phyloP scores from a whole-genome alignment of 2,113 vertebrate species.

The Rhegmatorhina hoffmannsi region DNA sequence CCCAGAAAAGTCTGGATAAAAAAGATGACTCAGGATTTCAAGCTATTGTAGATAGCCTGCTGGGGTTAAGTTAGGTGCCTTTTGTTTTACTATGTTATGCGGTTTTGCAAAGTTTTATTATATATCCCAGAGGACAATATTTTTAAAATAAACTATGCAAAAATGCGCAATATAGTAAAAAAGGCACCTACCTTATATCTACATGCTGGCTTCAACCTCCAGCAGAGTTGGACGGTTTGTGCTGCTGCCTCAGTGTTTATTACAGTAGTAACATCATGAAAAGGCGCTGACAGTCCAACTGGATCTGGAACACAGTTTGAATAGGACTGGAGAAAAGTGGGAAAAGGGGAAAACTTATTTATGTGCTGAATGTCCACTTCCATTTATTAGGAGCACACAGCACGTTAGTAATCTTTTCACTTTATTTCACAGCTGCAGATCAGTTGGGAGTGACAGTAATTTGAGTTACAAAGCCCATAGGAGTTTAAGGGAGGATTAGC shows the following conservation, averaged over 20 bases:
- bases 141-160: constrained; percentile 67
- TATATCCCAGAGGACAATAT: constrained; percentile 56
- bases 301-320: constrained; percentile 40
- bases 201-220: constrained; percentile 46
- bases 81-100: constrained; percentile 71
- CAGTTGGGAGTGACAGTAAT: not conserved
- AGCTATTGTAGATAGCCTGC: not conserved
- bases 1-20: not conserved
- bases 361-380: not conserved
- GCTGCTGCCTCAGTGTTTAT: constrained; percentile 42
- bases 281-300: constrained; percentile 28
- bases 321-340: not conserved
- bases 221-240: constrained; percentile 19
- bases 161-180: constrained; percentile 70
- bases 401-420: not conserved
- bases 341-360: not conserved
- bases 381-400: not conserved
- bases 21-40: not conserved
- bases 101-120: constrained; percentile 66
- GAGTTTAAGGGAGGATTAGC: not conserved
- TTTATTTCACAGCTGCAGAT: not conserved
- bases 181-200: constrained; percentile 59
- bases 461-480: not conserved
- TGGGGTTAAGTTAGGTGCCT: constrained; percentile 51
- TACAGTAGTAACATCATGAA: constrained; percentile 38